A percentile compares a stretch with the other conserved stretches of the same genome.
Conservation (phyloP, 2,888 invertebrate species). For the Drosophila limbata region DNA sequence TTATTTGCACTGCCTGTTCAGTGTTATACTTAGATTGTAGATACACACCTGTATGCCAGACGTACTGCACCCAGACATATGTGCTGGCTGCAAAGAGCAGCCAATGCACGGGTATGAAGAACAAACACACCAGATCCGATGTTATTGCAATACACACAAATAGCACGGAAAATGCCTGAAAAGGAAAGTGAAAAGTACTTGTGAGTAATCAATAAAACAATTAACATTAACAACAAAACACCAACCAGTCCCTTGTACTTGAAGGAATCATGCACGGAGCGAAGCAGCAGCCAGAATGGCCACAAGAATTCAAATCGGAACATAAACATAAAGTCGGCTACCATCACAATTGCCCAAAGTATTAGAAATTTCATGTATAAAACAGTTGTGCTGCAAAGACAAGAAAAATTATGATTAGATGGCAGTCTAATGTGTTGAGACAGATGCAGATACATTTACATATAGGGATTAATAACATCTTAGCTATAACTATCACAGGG, state of each 20-base stretch:
- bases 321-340: slow-evolving; percentile 98
- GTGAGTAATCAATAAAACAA: slow-evolving; percentile 21
- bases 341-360: slow-evolving; percentile 97
- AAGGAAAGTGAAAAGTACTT: slow-evolving; percentile 81
- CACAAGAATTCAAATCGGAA: slow-evolving; percentile 99
- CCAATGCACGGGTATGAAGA: slow-evolving; percentile 99
- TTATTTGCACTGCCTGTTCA: neutral
- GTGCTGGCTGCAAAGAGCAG: slow-evolving; percentile 99
- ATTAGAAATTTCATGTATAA: slow-evolving; percentile 97
- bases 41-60: slow-evolving; percentile 95
- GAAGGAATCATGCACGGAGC: slow-evolving; percentile 98
- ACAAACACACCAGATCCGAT: slow-evolving; percentile 99
- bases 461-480: neutral
- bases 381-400: slow-evolving; percentile 91
- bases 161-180: slow-evolving; percentile 98
- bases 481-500: neutral
- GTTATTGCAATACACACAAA: slow-evolving; percentile 99
- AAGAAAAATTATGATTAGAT: slow-evolving; percentile 34
- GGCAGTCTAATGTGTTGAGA: neutral
- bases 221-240: slow-evolving; percentile 6
- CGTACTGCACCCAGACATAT: slow-evolving; percentile 99
- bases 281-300: slow-evolving; percentile 98
- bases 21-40: neutral
- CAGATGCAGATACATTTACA: neutral
- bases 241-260: slow-evolving; percentile 98